Conservation (phyloP, 2,797 vertebrate genomes). For the Lepus townsendii region DNA sequence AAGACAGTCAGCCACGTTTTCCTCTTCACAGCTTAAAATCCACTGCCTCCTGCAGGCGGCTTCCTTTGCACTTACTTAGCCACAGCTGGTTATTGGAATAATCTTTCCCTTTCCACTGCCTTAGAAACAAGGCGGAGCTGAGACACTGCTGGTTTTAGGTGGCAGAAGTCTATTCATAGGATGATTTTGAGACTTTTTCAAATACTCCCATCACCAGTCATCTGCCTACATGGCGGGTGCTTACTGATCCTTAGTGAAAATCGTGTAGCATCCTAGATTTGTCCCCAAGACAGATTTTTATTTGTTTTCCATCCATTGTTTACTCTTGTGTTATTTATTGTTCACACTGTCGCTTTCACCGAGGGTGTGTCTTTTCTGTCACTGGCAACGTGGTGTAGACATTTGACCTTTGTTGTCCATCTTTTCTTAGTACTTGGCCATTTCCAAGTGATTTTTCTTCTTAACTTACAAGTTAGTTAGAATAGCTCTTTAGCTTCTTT, state of each 20-base stretch:
- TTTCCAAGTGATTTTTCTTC: slow-evolving; percentile 50
- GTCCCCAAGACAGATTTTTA: background rate
- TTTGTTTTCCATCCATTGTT: background rate
- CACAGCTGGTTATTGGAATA: background rate
- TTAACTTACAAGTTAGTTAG: slow-evolving; percentile 13
- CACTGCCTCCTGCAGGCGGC: background rate
- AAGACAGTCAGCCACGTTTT: background rate
- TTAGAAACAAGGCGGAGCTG: slow-evolving; percentile 3
- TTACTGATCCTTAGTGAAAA: slow-evolving; percentile 3
- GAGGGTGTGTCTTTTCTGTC: background rate
- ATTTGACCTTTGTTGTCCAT: background rate
- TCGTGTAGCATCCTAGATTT: background rate
- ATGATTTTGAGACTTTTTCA: background rate
- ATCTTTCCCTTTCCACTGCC: slow-evolving; percentile 27
- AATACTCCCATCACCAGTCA: background rate
- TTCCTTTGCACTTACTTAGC: background rate
- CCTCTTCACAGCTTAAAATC: background rate
- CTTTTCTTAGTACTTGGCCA: slow-evolving; percentile 42
- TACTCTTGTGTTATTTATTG: background rate
- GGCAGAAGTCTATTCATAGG: background rate
- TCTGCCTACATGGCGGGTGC: background rate
- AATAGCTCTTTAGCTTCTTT: background rate
- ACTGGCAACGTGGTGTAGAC: background rate
- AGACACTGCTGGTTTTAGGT: background rate
- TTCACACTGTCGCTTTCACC: background rate